Conservation (phyloP, 2,888 invertebrate species). For the Corbicula japonica region DNA sequence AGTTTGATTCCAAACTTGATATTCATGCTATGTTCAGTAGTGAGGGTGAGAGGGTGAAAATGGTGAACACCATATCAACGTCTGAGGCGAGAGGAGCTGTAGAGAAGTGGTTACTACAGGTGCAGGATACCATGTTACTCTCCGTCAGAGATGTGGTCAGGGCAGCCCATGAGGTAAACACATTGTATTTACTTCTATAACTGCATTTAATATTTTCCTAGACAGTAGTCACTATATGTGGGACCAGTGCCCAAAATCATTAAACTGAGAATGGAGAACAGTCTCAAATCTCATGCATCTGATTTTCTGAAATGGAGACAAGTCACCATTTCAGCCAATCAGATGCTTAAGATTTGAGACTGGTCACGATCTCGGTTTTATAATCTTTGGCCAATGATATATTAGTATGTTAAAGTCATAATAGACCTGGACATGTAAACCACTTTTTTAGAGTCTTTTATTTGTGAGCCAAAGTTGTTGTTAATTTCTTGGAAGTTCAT, state of each 20-base stretch:
- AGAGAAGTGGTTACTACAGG: conserved; percentile 94
- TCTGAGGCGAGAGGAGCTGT: conserved; percentile 92
- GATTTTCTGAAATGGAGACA: too few species aligned
- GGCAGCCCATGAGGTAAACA: conserved; percentile 88
- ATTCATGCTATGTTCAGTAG: conserved; percentile 96
- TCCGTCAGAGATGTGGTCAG: conserved; percentile 90
- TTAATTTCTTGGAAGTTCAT: not conserved
- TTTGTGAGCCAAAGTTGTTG: not conserved
- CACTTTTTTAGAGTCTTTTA: too few species aligned
- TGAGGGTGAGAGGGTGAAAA: conserved; percentile 90
- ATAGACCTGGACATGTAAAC: too few species aligned
- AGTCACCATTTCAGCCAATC: too few species aligned
- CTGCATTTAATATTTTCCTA: not conserved
- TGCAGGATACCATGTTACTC: conserved; percentile 93
- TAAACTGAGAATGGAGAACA: too few species aligned
- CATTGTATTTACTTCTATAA: not conserved
- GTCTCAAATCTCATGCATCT: not conserved
- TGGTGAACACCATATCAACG: conserved; percentile 93
- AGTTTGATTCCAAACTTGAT: conserved; percentile 95
- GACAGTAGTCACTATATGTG: not conserved
- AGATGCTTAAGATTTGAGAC: too few species aligned
- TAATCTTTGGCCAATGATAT: too few species aligned
- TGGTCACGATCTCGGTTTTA: too few species aligned
- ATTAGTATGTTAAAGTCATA: too few species aligned
- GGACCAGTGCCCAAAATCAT: not conserved